Percentiles rank a stretch among this genome's conserved stretches.
Conservation (phyloP, 2,888 invertebrate genomes). For the Phymatocera aterrima region DNA sequence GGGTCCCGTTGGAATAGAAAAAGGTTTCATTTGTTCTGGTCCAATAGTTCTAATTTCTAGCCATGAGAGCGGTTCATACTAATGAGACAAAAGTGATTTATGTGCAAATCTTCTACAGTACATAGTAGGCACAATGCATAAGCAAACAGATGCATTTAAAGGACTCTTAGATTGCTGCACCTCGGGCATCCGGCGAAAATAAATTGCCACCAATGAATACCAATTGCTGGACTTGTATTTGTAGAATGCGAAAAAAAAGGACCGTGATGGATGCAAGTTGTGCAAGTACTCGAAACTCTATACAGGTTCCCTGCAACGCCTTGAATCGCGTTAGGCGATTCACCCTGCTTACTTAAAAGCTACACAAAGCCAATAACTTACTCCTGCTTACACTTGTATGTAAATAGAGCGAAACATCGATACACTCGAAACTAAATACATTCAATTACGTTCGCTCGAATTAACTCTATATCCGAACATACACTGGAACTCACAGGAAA, state of each 20-base stretch:
- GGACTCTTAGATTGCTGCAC: conserved; percentile 22
- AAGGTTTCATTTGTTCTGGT: neutral
- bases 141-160: conserved; percentile 28
- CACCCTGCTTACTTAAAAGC: conserved; percentile 22
- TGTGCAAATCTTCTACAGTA: conserved; percentile 20
- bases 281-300: conserved; percentile 17
- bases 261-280: conserved; percentile 3
- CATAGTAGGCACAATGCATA: neutral
- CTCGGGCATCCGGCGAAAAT: conserved; percentile 55
- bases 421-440: neutral
- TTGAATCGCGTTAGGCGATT: conserved; percentile 13
- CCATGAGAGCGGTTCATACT: neutral
- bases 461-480: neutral
- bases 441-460: conserved; percentile 6
- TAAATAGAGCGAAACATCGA: conserved; percentile 11
- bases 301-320: neutral
- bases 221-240: conserved; percentile 56
- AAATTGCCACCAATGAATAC: conserved; percentile 64
- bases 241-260: neutral
- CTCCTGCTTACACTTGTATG: conserved; percentile 10
- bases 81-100: neutral
- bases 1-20: neutral
- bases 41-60: neutral
- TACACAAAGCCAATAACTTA: conserved; percentile 23
- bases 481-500: neutral